Percentiles rank a stretch among this genome's conserved stretches.
Conservation (phyloP, 2,797 vertebrate species). For the Fringilla coelebs region DNA sequence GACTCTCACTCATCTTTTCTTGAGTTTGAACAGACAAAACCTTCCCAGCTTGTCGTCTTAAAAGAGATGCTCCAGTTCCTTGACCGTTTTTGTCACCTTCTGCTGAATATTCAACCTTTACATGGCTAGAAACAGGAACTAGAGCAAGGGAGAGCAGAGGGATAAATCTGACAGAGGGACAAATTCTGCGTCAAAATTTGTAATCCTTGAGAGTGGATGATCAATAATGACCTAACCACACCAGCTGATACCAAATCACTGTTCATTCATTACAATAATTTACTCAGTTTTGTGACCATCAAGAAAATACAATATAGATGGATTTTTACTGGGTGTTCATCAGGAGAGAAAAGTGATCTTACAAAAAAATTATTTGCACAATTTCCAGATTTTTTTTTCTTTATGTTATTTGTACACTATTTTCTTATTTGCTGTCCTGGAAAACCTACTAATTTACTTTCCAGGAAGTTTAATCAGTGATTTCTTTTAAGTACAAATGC, state of each 20-base stretch:
- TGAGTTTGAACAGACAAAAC: not conserved
- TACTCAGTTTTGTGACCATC: not conserved
- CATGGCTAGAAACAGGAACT: not conserved
- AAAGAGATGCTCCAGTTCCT: not conserved
- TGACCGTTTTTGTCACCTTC: not conserved
- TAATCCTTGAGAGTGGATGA: not conserved
- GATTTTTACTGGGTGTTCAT: not conserved
- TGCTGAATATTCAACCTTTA: not conserved
- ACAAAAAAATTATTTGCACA: not conserved
- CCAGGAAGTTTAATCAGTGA: not conserved
- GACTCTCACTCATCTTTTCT: not conserved
- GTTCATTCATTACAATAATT: not conserved
- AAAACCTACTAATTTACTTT: not conserved
- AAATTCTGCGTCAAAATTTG: not conserved
- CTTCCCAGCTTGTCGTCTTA: not conserved
- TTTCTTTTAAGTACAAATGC: not conserved
- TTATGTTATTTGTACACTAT: not conserved
- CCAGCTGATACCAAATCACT: not conserved
- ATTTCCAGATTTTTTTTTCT: not conserved
- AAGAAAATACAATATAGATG: not conserved
- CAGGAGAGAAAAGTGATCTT: not conserved
- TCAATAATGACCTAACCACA: not conserved
- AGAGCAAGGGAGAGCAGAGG: not conserved
- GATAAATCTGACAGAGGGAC: not conserved
- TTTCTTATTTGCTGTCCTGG: not conserved